Base-by-base conservation (phyloP, 2,888 invertebrate species). In the Gari tellinella region DNA sequence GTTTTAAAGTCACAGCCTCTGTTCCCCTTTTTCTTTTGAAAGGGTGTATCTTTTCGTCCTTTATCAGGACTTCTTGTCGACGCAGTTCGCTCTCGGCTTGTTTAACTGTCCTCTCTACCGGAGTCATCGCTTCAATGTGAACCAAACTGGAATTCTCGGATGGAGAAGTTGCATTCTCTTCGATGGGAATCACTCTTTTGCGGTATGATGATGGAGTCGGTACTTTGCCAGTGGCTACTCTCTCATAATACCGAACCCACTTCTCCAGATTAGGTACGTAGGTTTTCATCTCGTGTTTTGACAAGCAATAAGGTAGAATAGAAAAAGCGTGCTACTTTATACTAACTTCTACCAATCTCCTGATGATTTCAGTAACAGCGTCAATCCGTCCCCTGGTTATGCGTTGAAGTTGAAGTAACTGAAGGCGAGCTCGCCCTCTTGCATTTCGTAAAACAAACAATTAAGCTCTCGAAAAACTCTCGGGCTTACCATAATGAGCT, bases 61-160 rank as follows among this genome's bases (percentile, higher is more conserved):
- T 21, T 3, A 14, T 48, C 21, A 48, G 23, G 21, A 21, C 48
- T 19, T 23, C 48, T 48, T 21, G 48, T 23, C 48, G 48, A 21
- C 21, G 48, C 48, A 48, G 23, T 23, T 48, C 48, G 21, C 48
- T 48, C 3, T 21, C 21, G 23, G 48, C 48, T 48, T 19, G 48
- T 19, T 48, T 23, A 48, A 48, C 48, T 21, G 48, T 19, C 21
- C 48, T 48, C 48, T 48, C 48, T 21, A 48, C 48, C 3, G 48
- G 48, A 23, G 14, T 48, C 48, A 48, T 23, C 12, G 48, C 48
- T 21, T 48, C 23, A 3, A 48, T 48, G 21, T 21, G 19, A 19
- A 48, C 17, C 23, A 48, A 21, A 23, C 23, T 23, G 17, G 12
- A 23, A 14, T 48, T 48, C 23, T 48, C 48, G 31, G 31, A 31